Evolutionary conservation across 2,797 vertebrate species (phyloP).

Genomic region (Arctocebus calabarensis): DNA sequence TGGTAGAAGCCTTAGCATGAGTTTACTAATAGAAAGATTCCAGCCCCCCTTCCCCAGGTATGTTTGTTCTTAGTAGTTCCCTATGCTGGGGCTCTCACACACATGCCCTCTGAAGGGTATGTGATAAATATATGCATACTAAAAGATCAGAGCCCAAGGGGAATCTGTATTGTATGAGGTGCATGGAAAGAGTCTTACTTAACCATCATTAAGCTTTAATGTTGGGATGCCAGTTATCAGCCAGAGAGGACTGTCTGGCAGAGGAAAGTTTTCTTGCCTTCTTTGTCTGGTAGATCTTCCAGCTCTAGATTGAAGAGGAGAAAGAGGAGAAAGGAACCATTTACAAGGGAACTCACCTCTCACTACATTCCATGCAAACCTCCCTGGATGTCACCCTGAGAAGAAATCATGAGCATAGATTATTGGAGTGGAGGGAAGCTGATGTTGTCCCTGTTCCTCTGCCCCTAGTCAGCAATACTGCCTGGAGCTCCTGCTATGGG

Average conservation of each 20-base stretch:
- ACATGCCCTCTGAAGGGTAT: not conserved
- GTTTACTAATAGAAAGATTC: not conserved
- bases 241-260: not conserved
- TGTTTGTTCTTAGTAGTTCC: not conserved
- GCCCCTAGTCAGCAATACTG: not conserved
- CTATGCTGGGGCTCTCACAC: not conserved
- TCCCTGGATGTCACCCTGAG: not conserved
- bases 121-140: not conserved
- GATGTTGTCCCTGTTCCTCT: not conserved
- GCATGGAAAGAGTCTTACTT: not conserved
- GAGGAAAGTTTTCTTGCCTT: not conserved
- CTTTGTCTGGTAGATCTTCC: not conserved
- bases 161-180: not conserved
- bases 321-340: not conserved
- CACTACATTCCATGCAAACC: not conserved
- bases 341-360: not conserved
- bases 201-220: not conserved
- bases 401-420: not conserved
- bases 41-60: too few relatives aligned
- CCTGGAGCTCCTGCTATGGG: not conserved
- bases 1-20: not conserved
- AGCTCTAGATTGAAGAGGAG: not conserved
- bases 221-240: not conserved
- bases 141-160: not conserved
- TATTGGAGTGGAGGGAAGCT: not conserved